A percentile compares a stretch with the other conserved stretches of the same genome.
Conservation (phyloP, 2,113 vertebrate genomes). For the Bufo bufo region DNA sequence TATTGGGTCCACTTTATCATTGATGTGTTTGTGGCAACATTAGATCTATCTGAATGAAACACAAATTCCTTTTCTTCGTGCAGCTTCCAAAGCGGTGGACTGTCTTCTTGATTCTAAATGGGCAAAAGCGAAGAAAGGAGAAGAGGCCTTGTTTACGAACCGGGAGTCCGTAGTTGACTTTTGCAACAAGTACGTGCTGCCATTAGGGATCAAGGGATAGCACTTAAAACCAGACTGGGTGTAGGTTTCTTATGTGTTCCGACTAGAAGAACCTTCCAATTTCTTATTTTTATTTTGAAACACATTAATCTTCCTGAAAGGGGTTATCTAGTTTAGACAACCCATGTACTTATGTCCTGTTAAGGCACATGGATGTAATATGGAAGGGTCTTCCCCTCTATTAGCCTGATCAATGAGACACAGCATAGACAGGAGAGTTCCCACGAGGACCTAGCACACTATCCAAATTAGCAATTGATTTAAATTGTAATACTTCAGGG, state of each 20-base stretch:
- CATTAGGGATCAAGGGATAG: background rate
- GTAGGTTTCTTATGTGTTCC: background rate
- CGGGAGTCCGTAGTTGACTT: constrained; percentile 94
- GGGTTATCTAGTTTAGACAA: background rate
- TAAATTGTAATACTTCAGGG: no score
- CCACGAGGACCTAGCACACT: no score
- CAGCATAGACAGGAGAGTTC: no score
- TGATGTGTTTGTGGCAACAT: no score
- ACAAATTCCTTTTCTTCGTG: background rate
- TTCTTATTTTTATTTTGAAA: background rate
- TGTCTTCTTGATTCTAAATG: constrained; percentile 97
- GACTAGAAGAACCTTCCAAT: background rate
- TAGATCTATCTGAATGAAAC: no score
- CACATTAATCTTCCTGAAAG: background rate
- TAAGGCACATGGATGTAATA: no score
- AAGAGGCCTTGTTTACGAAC: constrained; percentile 93
- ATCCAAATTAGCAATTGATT: no score
- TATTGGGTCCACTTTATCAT: no score
- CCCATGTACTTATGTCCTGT: no score
- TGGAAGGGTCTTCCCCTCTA: no score
- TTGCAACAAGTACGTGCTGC: constrained; percentile 87
- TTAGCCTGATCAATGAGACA: no score
- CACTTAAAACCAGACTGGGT: background rate
- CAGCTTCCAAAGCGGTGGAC: constrained; percentile 97
- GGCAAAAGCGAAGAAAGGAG: constrained; percentile 96